Evolutionary conservation across 2,797 vertebrate species (phyloP), one percentile per base, ranked within the genome.

Genomic region (Leptodactylus fallax): DNA sequence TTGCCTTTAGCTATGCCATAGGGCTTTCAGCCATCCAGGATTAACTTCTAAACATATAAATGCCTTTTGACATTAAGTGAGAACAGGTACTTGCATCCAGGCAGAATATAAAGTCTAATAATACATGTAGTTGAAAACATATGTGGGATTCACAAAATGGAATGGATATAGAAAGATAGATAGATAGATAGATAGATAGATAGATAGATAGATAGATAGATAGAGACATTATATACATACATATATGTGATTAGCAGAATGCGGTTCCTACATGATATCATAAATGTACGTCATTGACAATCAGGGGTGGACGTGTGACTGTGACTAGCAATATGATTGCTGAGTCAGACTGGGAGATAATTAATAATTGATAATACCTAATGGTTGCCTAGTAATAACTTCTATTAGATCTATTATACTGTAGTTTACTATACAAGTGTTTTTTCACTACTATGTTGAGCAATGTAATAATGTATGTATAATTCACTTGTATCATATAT

Each of bases 11-110:
- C 82, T 85, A 79, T 85, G 82, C 87, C 81, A 85, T 49, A 58
- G 76, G 87, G 74, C 77, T 85, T 88, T 85, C 76, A 84, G 76
- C 36, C 87, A 71, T 88, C 53, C 55, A 87, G 71, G 71, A 61
- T 87, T 78, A 83, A 83, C 85, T 79, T 87, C 81, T 83, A 79
- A 83, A 87, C 81, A 83, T 56, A 45, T 56, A 87, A 87, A 87
- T 84, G 49, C 61, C 81, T 79, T 87, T 58, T 56, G 53, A 79
- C 87, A 60, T 83, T 79, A 79, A 84, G 63, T 71, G n/a, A 69
- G 74, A 79, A 81, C 21, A 83, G 72, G 72, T 83, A 72, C 67
- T 81, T 87, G 67, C 21, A 81, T 61, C 27, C 87, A 71, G 25
- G 25, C 87, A 83, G 63, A 79, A 67, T 83, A 14, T 55, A 79